A percentile compares a stretch with the other conserved stretches of the same genome.
Conservation (phyloP, 2,888 invertebrate species). For the Apotomis capreana region DNA sequence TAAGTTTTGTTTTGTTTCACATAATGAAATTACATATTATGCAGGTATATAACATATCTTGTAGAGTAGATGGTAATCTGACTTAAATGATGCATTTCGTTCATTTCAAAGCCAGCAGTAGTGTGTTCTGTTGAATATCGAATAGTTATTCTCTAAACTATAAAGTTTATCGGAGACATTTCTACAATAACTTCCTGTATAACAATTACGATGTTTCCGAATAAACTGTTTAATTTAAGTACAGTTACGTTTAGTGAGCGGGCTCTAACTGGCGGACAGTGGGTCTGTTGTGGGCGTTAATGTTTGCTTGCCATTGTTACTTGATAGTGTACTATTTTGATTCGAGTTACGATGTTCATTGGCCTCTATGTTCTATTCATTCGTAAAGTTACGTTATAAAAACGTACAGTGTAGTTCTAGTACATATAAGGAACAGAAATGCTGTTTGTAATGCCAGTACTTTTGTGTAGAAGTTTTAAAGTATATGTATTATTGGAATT, state of each 20-base stretch:
- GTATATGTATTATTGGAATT: not conserved
- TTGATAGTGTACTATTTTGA: conserved; percentile 16
- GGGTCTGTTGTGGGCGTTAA: conserved; percentile 23
- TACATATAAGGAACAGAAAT: not conserved
- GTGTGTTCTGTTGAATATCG: too few relatives aligned
- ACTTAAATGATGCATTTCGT: too few relatives aligned
- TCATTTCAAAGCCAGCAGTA: too few relatives aligned
- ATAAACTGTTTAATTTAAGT: conserved; percentile 16
- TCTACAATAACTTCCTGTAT: not conserved
- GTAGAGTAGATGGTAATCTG: too few relatives aligned
- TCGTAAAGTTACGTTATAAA: conserved; percentile 14
- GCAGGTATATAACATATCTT: too few relatives aligned
- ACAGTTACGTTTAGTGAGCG: conserved; percentile 38
- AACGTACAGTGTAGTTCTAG: not conserved
- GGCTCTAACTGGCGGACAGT: conserved; percentile 28
- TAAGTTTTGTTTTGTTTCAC: too few relatives aligned
- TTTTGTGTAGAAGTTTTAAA: not conserved
- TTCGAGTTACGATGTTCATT: conserved; percentile 3
- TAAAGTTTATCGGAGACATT: not conserved
- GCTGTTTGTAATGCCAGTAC: not conserved
- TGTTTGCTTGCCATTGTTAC: conserved; percentile 24
- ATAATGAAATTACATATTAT: too few relatives aligned
- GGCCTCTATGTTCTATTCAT: not conserved
- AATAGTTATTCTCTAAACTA: not conserved
- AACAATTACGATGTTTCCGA: conserved; percentile 5